Conservation (phyloP, 1,140 invertebrate species). For the Drosophila azteca region DNA sequence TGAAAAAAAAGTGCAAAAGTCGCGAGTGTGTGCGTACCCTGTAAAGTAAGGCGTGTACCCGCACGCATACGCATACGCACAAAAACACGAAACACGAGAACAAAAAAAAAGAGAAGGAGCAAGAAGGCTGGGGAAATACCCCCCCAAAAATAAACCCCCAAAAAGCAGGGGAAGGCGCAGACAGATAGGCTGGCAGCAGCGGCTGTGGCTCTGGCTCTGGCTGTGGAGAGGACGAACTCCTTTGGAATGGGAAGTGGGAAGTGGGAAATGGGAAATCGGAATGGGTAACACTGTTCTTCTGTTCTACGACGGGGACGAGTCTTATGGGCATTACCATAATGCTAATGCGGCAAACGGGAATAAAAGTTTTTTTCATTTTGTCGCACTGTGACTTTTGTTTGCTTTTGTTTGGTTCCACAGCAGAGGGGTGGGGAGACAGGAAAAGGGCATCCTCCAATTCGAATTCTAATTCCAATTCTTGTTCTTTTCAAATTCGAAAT, state of each 20-base stretch:
- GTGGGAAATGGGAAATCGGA: neutral
- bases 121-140: constrained; percentile 18
- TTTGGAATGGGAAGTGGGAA: no score
- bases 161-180: constrained; percentile 45
- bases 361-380: constrained; percentile 29
- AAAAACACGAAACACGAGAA: constrained; percentile 6
- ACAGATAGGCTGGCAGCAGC: constrained; percentile 58
- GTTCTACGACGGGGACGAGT: constrained; percentile 27
- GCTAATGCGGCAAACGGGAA: constrained; percentile 40
- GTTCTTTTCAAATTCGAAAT: constrained; percentile 20
- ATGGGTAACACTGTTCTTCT: constrained; percentile 33
- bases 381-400: constrained; percentile 14
- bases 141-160: neutral
- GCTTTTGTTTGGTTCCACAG: neutral
- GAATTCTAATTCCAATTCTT: neutral
- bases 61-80: constrained; percentile 18
- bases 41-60: constrained; percentile 70
- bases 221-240: no score
- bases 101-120: constrained; percentile 18
- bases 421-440: no score
- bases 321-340: constrained; percentile 70
- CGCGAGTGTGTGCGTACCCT: constrained; percentile 19
- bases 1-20: constrained; percentile 22
- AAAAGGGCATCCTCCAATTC: no score
- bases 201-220: no score